Evolutionary conservation across 2,797 vertebrate genomes (phyloP).

Genomic region (Echiichthys vipera): DNA sequence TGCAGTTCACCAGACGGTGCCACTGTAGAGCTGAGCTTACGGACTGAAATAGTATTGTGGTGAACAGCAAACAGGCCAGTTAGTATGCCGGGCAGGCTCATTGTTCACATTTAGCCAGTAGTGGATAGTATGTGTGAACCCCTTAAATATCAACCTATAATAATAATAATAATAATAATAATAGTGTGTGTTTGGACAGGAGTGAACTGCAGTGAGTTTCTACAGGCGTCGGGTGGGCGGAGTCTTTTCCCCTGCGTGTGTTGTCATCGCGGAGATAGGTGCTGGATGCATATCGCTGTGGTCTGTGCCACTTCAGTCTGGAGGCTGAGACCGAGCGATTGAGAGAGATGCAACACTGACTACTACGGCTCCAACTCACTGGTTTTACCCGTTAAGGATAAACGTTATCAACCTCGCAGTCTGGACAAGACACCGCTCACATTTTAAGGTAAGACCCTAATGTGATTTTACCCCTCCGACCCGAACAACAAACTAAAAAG

Average conservation of each 20-base stretch:
- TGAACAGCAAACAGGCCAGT: constrained; percentile 3
- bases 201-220: not conserved
- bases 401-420: not conserved
- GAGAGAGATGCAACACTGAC: constrained; percentile 56
- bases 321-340: constrained; percentile 67
- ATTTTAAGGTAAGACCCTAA: constrained; percentile 49
- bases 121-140: not conserved
- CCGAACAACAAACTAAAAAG: constrained; percentile 50
- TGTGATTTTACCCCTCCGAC: not conserved
- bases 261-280: constrained; percentile 71
- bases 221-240: constrained; percentile 63
- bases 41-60: constrained; percentile 20
- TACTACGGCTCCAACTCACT: not conserved
- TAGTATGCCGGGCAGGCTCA: constrained; percentile 4
- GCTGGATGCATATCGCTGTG: constrained; percentile 61
- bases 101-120: not conserved
- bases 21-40: constrained; percentile 63
- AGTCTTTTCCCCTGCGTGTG: constrained; percentile 53
- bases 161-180: not conserved
- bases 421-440: constrained; percentile 12
- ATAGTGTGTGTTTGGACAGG: not conserved
- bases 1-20: constrained; percentile 74
- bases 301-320: constrained; percentile 71
- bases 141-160: not conserved
- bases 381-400: constrained; percentile 65